Conservation (phyloP, 2,888 invertebrate species). For the Caenorhabditis doughertyi region DNA sequence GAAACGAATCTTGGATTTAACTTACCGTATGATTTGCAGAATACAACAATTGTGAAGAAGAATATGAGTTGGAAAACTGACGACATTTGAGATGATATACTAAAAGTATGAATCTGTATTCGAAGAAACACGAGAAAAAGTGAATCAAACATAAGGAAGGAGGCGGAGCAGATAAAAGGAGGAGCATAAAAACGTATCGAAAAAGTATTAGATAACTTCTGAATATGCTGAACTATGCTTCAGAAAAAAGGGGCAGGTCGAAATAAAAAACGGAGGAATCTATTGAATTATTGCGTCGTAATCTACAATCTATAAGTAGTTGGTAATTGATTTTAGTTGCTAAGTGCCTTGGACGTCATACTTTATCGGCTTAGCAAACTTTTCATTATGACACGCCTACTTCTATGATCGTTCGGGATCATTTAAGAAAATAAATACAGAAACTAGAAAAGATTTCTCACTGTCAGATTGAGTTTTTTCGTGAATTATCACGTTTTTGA, state of each 20-base stretch:
- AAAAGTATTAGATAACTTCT: not conserved
- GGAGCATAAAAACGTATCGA: not conserved
- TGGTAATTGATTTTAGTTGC: constrained; percentile 32
- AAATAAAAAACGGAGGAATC: not conserved
- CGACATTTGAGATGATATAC: constrained; percentile 24
- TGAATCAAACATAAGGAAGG: not conserved
- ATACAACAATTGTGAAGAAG: constrained; percentile 18
- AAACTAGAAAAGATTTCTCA: constrained; percentile 4
- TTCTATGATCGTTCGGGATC: constrained; percentile 18
- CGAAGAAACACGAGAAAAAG: not conserved
- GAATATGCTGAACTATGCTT: constrained; percentile 23
- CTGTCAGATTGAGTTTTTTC: not conserved
- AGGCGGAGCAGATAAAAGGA: constrained; percentile 22
- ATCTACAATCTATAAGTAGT: constrained; percentile 20
- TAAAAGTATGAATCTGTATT: not conserved
- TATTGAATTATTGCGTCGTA: constrained; percentile 18
- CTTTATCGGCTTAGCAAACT: constrained; percentile 2
- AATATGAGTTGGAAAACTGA: constrained; percentile 26
- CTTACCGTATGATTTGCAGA: constrained; percentile 44
- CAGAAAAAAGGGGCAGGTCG: constrained; percentile 14
- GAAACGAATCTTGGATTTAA: not conserved
- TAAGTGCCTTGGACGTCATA: constrained; percentile 35
- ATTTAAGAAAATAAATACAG: not conserved
- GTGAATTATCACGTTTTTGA: not conserved
- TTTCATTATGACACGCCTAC: not conserved